A percentile compares a stretch with the other conserved stretches of the same genome.
Conservation (phyloP, 2,797 vertebrate genomes). For the Acomys russatus region DNA sequence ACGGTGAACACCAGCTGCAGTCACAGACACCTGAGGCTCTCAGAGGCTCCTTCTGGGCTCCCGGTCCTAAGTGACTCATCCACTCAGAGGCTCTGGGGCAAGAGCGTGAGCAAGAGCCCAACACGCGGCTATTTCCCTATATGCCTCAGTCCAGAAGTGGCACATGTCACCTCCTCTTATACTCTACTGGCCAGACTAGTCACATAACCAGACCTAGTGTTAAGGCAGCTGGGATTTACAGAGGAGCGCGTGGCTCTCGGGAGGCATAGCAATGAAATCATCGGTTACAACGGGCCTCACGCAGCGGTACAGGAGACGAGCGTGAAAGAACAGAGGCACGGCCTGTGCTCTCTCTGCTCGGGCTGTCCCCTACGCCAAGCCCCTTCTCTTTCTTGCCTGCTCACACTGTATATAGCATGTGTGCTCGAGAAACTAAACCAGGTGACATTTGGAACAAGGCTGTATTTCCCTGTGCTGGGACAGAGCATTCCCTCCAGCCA, state of each 20-base stretch:
- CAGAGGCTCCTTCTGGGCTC: background rate
- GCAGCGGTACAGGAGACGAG: background rate
- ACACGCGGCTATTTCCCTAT: rapidly evolving
- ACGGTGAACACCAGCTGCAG: background rate
- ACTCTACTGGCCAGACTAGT: background rate
- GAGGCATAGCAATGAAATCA: rapidly evolving
- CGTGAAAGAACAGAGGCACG: background rate
- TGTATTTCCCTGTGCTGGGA: no score
- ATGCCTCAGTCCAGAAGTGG: background rate
- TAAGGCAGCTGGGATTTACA: background rate
- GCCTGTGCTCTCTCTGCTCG: background rate
- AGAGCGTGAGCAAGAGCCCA: background rate
- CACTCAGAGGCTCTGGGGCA: background rate
- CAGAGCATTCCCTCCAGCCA: background rate
- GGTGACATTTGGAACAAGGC: background rate
- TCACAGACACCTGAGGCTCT: background rate
- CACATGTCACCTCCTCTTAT: background rate
- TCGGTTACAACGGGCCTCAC: background rate
- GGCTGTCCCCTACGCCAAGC: background rate
- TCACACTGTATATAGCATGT: background rate
- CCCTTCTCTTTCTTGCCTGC: background rate
- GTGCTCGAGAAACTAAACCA: background rate
- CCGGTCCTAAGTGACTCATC: background rate
- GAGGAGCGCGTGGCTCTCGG: background rate
- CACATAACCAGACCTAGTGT: background rate